A percentile compares a stretch with the other conserved stretches of the same genome.
Conservation (phyloP, 1,140 invertebrate species). For the Drosophila orena region DNA sequence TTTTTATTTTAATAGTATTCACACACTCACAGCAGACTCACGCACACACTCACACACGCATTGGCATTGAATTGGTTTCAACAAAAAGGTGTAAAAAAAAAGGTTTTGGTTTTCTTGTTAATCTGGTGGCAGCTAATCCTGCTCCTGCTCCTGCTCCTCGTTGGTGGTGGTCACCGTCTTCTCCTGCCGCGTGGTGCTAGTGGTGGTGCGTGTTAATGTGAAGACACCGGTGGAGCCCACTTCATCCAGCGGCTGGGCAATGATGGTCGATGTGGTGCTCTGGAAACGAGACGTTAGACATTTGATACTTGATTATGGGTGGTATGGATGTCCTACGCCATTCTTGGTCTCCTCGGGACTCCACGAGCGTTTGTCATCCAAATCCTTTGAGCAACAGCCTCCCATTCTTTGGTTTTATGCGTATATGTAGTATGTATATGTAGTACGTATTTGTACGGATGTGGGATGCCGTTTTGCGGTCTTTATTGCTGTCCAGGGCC, state of each 20-base stretch:
- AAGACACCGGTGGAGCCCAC: slow-evolving; percentile 74
- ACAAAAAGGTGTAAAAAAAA: slow-evolving; percentile 23
- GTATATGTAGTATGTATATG: not conserved
- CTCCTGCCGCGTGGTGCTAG: slow-evolving; percentile 44
- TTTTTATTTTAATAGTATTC: not conserved
- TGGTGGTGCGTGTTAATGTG: slow-evolving; percentile 62
- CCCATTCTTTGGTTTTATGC: slow-evolving; percentile 43
- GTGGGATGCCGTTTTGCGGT: not conserved
- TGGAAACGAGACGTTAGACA: slow-evolving; percentile 7
- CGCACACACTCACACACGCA: slow-evolving; percentile 23
- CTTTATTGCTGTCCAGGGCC: not conserved
- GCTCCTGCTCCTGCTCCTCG: slow-evolving; percentile 17
- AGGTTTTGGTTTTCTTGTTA: not conserved
- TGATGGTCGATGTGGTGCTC: slow-evolving; percentile 81
- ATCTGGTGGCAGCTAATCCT: slow-evolving; percentile 3
- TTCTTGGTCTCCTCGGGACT: slow-evolving; percentile 80
- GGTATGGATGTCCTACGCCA: slow-evolving; percentile 52
- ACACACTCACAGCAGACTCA: slow-evolving; percentile 17
- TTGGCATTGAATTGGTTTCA: slow-evolving; percentile 10
- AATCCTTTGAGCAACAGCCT: slow-evolving; percentile 78
- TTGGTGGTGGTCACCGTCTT: slow-evolving; percentile 46
- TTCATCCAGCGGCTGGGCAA: slow-evolving; percentile 74
- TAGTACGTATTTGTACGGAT: not conserved
- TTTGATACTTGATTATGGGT: not conserved
- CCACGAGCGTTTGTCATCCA: slow-evolving; percentile 78